These are phyloP conservation scores for Lycocerus yunnanus DNA, from an alignment of 2,888 invertebrate genomes.

Conservation along the genomic window DNA sequence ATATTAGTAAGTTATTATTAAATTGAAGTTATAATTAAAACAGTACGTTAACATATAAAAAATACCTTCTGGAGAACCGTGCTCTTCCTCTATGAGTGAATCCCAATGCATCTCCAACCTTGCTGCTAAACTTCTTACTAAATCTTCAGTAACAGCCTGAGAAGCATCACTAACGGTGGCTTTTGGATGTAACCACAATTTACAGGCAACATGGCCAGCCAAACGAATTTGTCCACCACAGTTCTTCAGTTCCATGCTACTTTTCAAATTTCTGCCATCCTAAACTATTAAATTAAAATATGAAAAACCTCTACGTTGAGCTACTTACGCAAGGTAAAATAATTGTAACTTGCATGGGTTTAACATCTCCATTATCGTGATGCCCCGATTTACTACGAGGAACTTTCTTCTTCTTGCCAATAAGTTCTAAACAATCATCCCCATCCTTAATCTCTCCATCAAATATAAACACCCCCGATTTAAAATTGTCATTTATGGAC, in stretches of 20 bases:
- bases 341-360: constrained; percentile 67
- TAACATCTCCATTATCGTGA: constrained; percentile 55
- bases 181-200: constrained; percentile 80
- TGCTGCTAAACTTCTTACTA: constrained; percentile 81
- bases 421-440: constrained; percentile 66
- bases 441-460: constrained; percentile 72
- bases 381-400: constrained; percentile 55
- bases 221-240: constrained; percentile 73
- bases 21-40: too few relatives aligned
- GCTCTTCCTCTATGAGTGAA: constrained; percentile 83
- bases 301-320: neutral
- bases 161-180: constrained; percentile 75
- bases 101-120: constrained; percentile 92
- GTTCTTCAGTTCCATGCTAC: constrained; percentile 60
- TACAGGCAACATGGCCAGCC: constrained; percentile 72
- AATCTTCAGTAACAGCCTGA: constrained; percentile 78
- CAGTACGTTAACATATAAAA: too few relatives aligned
- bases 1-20: too few relatives aligned
- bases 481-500: constrained; percentile 62
- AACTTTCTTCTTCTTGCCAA: constrained; percentile 65
- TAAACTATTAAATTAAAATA: constrained; percentile 40
- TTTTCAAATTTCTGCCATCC: constrained; percentile 57
- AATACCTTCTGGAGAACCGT: constrained; percentile 72
- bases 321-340: constrained; percentile 71
- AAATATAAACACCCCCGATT: constrained; percentile 71